phyloP scores from a whole-genome alignment of 1,140 invertebrate genomes.

The Thaumatotibia leucotreta region DNA sequence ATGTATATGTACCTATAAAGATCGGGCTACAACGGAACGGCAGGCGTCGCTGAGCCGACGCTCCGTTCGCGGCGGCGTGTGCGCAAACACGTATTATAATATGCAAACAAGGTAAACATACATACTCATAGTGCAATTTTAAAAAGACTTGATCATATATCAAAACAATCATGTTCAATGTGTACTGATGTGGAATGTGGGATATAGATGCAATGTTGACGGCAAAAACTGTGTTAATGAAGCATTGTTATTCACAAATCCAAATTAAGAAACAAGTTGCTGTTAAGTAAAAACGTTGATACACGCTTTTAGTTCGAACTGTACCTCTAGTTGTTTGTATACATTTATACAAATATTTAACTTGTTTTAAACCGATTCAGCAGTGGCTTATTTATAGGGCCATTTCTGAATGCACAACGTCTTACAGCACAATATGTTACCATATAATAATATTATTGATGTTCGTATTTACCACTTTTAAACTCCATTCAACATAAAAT shows the following conservation, averaged over 20 bases:
- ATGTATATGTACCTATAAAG: not conserved
- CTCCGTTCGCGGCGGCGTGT: not conserved
- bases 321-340: not conserved
- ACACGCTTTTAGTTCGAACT: too few species aligned
- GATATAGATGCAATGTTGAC: conserved; percentile 27
- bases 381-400: too few species aligned
- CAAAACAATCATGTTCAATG: conserved; percentile 42
- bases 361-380: too few species aligned
- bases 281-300: too few species aligned
- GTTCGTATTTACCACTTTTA: too few species aligned
- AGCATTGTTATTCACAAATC: conserved; percentile 23
- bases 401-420: too few species aligned
- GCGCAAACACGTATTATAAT: not conserved
- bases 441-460: too few species aligned
- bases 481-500: too few species aligned
- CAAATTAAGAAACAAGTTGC: not conserved
- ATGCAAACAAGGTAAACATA: conserved; percentile 13
- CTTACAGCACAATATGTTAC: too few species aligned
- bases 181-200: conserved; percentile 49
- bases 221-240: conserved; percentile 32
- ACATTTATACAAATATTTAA: not conserved
- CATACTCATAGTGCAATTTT: conserved; percentile 22
- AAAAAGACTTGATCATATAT: conserved; percentile 16
- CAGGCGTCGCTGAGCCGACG: not conserved
- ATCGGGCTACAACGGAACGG: not conserved